phyloP scores from a whole-genome alignment of 2,113 vertebrate genomes.

The Eudorcas thomsonii region DNA sequence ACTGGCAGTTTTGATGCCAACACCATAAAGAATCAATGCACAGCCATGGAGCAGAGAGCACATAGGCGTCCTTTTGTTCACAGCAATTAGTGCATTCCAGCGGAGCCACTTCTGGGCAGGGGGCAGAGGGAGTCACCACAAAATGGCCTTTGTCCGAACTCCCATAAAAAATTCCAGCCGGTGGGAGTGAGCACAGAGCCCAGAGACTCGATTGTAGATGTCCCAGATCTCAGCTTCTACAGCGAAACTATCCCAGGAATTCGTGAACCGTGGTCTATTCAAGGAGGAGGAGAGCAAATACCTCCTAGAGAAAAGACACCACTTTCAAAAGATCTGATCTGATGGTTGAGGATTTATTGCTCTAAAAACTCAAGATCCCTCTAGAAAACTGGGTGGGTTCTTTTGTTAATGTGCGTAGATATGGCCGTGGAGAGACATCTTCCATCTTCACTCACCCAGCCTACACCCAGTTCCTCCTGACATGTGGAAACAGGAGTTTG shows the following conservation, averaged over 20 bases:
- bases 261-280: background rate
- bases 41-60: background rate
- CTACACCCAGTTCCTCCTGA: background rate
- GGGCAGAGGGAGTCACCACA: slow-evolving; percentile 69
- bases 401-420: background rate
- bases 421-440: background rate
- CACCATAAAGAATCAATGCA: slow-evolving; percentile 52
- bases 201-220: slow-evolving; percentile 54
- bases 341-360: background rate
- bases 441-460: background rate
- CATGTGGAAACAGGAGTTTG: background rate
- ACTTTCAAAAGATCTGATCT: background rate
- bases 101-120: slow-evolving; percentile 63
- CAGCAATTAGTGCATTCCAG: slow-evolving; percentile 78
- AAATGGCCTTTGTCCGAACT: slow-evolving; percentile 74
- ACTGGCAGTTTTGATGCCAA: slow-evolving; percentile 12
- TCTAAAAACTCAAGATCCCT: background rate
- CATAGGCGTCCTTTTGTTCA: slow-evolving; percentile 77
- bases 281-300: slow-evolving; percentile 18
- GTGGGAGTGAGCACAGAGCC: slow-evolving; percentile 52
- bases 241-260: slow-evolving; percentile 62
- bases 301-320: background rate
- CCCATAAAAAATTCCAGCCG: slow-evolving; percentile 47
- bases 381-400: background rate
- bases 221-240: slow-evolving; percentile 2